phyloP scores from a whole-genome alignment of 2,888 invertebrate species.

The Homarus gammarus region DNA sequence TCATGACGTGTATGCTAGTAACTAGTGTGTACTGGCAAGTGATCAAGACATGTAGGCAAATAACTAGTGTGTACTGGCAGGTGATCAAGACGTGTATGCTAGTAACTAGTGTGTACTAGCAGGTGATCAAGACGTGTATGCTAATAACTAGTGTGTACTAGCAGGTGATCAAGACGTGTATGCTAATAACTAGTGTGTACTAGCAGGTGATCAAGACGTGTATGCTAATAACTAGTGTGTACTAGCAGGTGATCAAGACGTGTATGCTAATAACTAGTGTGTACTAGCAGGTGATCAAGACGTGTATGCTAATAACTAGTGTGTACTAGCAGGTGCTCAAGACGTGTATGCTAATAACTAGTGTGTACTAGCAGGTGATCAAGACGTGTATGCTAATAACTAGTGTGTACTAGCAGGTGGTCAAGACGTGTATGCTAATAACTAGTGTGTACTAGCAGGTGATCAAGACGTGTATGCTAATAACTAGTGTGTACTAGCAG shows the following conservation, averaged over 20 bases:
- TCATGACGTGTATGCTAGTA: neutral
- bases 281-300: constrained; percentile 81
- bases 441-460: neutral
- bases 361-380: neutral
- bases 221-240: no score
- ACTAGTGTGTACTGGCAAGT: constrained; percentile 78
- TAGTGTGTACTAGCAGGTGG: no score
- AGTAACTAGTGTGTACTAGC: constrained; percentile 78
- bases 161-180: constrained; percentile 82
- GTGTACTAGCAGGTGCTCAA: constrained; percentile 79
- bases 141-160: no score
- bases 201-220: constrained; percentile 82
- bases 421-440: no score
- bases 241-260: constrained; percentile 81
- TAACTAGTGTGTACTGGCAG: constrained; percentile 78
- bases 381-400: neutral
- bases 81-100: constrained; percentile 82
- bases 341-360: no score
- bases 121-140: constrained; percentile 83
- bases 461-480: neutral
- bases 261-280: no score
- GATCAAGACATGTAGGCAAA: constrained; percentile 82
- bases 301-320: no score
- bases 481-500: neutral
- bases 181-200: no score